Evolutionary conservation across 2,113 vertebrate species (phyloP).

Genomic region (Perca schrenkii): DNA sequence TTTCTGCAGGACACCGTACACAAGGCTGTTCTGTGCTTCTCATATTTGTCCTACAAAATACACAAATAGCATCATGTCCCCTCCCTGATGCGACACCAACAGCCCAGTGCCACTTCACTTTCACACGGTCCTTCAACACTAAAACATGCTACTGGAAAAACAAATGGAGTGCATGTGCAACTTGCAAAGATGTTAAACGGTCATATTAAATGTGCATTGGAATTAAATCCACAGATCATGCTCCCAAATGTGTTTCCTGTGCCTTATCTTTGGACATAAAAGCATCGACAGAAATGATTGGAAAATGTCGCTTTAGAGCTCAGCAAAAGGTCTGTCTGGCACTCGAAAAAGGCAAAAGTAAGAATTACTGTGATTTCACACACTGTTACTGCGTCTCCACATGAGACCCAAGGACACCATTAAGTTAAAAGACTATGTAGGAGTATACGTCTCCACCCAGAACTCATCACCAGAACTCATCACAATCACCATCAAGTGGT

Average conservation of each 20-base stretch:
- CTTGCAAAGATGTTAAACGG: neutral
- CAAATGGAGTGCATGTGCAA: constrained; percentile 14
- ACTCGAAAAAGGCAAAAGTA: constrained; percentile 2
- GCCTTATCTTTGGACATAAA: neutral
- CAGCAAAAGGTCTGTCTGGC: neutral
- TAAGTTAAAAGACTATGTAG: too few species aligned
- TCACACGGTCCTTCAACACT: neutral
- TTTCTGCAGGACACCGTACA: constrained; percentile 37
- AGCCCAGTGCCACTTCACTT: neutral
- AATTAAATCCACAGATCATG: neutral
- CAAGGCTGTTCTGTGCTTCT: constrained; percentile 31
- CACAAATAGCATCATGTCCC: neutral
- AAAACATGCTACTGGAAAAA: constrained; percentile 22
- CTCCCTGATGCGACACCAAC: neutral
- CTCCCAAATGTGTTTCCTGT: neutral
- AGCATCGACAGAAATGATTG: neutral
- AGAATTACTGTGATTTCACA: neutral
- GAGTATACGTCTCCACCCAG: too few species aligned
- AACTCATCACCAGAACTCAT: too few species aligned
- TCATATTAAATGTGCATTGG: neutral
- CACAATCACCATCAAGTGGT: too few species aligned
- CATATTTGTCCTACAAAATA: neutral
- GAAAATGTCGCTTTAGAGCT: neutral
- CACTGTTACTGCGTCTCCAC: neutral
- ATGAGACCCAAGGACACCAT: neutral